Evolutionary conservation across 2,888 invertebrate genomes (phyloP).

Genomic region (Phalangium opilio): DNA sequence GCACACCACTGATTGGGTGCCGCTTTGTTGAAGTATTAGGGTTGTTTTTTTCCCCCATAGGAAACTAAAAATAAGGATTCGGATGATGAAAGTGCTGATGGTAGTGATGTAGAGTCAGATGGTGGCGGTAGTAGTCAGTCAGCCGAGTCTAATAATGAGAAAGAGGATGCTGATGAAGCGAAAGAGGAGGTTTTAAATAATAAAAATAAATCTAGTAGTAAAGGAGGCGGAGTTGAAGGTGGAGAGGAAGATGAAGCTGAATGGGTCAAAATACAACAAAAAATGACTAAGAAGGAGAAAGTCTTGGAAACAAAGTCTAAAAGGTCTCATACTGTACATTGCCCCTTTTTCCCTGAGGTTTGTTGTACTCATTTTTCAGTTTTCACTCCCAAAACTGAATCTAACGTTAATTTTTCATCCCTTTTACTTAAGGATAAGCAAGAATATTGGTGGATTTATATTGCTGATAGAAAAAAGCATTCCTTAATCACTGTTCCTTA

Average conservation of each 20-base stretch:
- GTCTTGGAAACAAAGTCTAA: slow-evolving; percentile 81
- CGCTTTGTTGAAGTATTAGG: no score
- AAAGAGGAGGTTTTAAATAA: not conserved
- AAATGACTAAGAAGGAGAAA: slow-evolving; percentile 65
- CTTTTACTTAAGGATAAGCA: slow-evolving; percentile 54
- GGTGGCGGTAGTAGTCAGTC: slow-evolving; percentile 1
- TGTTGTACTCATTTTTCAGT: slow-evolving; percentile 21
- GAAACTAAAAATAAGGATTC: slow-evolving; percentile 11
- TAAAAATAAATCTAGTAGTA: slow-evolving; percentile 27
- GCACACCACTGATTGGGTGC: no score
- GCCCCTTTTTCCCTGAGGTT: slow-evolving; percentile 83
- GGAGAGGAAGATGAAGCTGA: slow-evolving; percentile 62
- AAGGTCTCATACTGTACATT: slow-evolving; percentile 89
- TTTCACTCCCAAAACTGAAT: no score
- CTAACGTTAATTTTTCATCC: not conserved
- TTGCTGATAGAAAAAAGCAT: slow-evolving; percentile 84
- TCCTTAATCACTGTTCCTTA: slow-evolving; percentile 82
- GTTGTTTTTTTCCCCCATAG: no score
- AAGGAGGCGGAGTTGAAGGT: slow-evolving; percentile 39
- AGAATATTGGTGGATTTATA: slow-evolving; percentile 99
- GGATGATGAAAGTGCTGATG: slow-evolving; percentile 6
- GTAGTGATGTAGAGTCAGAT: slow-evolving; percentile 8
- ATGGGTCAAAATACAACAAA: slow-evolving; percentile 85
- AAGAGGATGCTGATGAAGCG: not conserved
- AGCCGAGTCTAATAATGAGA: slow-evolving; percentile 10